phyloP scores from a whole-genome alignment of 2,113 vertebrate genomes.

The Nibea albiflora region DNA sequence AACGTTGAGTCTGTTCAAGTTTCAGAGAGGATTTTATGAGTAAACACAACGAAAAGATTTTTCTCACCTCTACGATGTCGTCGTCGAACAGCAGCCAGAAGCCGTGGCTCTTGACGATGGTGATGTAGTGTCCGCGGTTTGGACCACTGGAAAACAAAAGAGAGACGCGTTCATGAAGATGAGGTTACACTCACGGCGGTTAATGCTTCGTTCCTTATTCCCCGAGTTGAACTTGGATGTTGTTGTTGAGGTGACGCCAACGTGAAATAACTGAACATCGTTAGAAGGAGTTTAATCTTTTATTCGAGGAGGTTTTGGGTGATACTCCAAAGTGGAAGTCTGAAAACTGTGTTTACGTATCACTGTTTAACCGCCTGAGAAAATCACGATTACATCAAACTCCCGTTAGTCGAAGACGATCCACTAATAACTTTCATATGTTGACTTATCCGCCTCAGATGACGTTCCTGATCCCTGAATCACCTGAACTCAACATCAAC shows the following conservation, averaged over 20 bases:
- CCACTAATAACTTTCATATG: constrained; percentile 1
- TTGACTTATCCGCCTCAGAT: not conserved
- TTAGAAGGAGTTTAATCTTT: not conserved
- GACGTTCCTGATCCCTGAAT: not conserved
- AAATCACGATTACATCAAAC: not conserved
- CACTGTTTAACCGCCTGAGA: not conserved
- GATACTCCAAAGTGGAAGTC: not conserved
- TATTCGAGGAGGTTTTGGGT: not conserved
- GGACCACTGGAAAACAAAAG: constrained; percentile 86
- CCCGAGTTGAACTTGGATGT: not conserved
- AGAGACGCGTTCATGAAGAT: not conserved
- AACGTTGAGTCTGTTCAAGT: too few species aligned
- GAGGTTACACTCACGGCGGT: not conserved
- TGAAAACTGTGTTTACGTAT: not conserved
- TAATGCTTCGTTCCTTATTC: not conserved
- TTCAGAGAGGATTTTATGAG: too few species aligned
- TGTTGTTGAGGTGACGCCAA: not conserved
- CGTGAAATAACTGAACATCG: not conserved
- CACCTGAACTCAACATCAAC: not conserved
- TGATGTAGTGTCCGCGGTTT: constrained; percentile 97
- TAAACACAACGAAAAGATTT: not conserved
- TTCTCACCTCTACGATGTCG: constrained; percentile 94
- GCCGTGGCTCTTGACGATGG: constrained; percentile 98
- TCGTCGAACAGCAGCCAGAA: constrained; percentile 99
- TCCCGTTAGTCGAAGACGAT: not conserved